These are phyloP conservation scores for Phyllotreta cruciferae DNA, from an alignment of 2,888 invertebrate genomes.

Conservation along the genomic window DNA sequence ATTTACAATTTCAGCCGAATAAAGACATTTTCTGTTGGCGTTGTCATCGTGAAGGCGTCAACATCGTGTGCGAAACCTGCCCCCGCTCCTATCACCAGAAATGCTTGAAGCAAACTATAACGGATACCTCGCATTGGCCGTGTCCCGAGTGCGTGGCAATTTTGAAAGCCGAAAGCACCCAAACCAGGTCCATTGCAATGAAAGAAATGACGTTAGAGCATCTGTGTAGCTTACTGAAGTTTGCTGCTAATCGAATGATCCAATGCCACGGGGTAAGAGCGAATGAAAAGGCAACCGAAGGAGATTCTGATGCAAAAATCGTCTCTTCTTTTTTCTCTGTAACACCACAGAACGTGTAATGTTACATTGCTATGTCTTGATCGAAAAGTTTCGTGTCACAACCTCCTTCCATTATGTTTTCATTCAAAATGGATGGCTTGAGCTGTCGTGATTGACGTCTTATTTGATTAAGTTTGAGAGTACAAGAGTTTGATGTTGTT, in stretches of 20 bases:
- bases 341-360: background rate
- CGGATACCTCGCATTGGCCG: conserved; percentile 72
- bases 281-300: background rate
- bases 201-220: conserved; percentile 75
- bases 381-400: background rate
- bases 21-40: conserved; percentile 90
- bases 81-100: conserved; percentile 84
- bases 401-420: no score
- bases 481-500: conserved; percentile 28
- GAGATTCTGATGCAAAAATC: background rate
- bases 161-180: conserved; percentile 75
- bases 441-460: no score
- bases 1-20: conserved; percentile 56
- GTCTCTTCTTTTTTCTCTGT: background rate
- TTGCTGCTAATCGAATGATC: conserved; percentile 82
- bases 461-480: no score
- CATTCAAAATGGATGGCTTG: no score
- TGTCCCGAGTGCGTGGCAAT: conserved; percentile 86
- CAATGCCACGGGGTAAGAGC: conserved; percentile 76
- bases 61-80: conserved; percentile 79
- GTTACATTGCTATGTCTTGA: no score
- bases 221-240: conserved; percentile 78
- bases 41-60: conserved; percentile 78
- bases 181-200: conserved; percentile 73
- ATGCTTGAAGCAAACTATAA: conserved; percentile 69